Evolutionary conservation across 2,113 vertebrate species (phyloP).

Genomic region (Oxygymnocypris stewartii): DNA sequence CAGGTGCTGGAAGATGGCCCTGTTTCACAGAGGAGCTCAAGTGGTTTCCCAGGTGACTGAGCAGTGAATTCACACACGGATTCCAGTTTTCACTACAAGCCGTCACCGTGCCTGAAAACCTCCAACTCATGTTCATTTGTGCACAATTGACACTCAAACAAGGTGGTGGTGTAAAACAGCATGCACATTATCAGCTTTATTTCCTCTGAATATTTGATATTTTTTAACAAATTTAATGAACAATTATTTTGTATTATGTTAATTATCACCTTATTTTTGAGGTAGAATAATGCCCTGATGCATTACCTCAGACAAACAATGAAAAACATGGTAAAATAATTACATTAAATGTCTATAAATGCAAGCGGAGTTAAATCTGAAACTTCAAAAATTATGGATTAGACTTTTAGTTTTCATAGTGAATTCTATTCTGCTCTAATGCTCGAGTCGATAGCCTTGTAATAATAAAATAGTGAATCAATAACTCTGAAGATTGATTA

Average conservation of each 20-base stretch:
- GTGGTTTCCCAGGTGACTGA: conserved; percentile 61
- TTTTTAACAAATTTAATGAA: background rate
- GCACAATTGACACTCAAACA: conserved; percentile 3
- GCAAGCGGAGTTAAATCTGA: background rate
- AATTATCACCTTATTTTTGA: background rate
- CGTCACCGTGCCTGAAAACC: conserved; percentile 54
- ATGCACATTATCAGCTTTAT: background rate
- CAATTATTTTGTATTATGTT: background rate
- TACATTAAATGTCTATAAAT: background rate
- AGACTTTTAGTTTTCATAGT: background rate
- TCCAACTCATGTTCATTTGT: conserved; percentile 35
- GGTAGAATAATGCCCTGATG: background rate
- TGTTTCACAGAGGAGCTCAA: conserved; percentile 53
- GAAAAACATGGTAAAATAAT: background rate
- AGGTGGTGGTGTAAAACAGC: background rate
- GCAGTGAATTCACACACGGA: conserved; percentile 59
- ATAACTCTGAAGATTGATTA: background rate
- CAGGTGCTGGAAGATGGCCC: conserved; percentile 43
- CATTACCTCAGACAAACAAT: background rate
- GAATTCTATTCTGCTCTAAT: background rate
- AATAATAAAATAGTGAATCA: too few relatives aligned
- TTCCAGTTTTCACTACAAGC: conserved; percentile 65
- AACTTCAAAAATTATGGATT: background rate
- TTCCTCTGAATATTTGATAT: background rate
- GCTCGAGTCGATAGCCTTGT: too few relatives aligned